Percentiles rank a stretch among this genome's conserved stretches.
Evolutionary conservation across 2,888 invertebrate genomes (phyloP).

Genomic region (Diaphora mendica): DNA sequence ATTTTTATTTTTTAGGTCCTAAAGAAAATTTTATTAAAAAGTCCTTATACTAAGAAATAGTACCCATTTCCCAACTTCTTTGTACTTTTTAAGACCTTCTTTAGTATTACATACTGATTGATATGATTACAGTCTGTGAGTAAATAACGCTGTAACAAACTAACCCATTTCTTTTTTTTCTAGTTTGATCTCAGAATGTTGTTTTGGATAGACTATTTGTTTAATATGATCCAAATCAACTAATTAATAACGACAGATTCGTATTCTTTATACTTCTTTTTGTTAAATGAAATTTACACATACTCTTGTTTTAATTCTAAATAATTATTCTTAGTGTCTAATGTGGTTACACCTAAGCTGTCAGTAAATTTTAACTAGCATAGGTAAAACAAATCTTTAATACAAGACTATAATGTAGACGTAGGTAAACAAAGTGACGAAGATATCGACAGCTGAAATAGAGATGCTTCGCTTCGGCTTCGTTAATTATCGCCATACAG

Average conservation of each 20-base stretch:
- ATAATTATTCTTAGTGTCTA: background rate
- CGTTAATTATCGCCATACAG: background rate
- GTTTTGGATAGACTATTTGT: background rate
- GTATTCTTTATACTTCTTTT: too few species aligned
- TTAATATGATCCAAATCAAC: background rate
- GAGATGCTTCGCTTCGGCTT: background rate
- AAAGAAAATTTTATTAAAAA: background rate
- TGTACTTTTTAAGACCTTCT: background rate
- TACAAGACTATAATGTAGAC: background rate
- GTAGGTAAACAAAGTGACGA: background rate
- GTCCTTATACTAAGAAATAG: background rate
- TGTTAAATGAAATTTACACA: too few species aligned
- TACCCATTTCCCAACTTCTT: background rate
- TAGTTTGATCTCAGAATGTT: background rate
- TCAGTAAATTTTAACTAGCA: too few species aligned
- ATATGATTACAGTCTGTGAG: background rate
- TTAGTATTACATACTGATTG: background rate
- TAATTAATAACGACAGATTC: too few species aligned
- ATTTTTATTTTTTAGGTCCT: background rate
- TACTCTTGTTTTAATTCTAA: too few species aligned
- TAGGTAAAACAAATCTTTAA: background rate
- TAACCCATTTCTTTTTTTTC: background rate
- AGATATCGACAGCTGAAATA: background rate
- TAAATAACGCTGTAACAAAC: background rate
- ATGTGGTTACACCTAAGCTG: background rate